Conservation (phyloP, 1,140 invertebrate genomes). For the Halyomorpha halys region DNA sequence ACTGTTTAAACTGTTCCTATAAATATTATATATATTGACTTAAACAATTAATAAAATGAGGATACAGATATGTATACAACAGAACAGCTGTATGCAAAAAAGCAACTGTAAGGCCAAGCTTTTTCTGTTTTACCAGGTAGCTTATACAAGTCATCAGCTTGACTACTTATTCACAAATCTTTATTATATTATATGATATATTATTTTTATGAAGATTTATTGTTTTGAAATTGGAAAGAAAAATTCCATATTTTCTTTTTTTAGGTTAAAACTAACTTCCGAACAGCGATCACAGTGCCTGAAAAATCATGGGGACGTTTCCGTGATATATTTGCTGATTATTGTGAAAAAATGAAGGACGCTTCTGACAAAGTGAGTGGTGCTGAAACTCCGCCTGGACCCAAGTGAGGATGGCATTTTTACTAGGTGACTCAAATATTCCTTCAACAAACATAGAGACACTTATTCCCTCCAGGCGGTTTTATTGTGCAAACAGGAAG, state of each 20-base stretch:
- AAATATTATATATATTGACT: too few relatives aligned
- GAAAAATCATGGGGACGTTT: constrained; percentile 95
- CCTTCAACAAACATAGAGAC: constrained; percentile 17
- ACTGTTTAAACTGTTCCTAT: too few relatives aligned
- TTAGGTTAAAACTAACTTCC: constrained; percentile 93
- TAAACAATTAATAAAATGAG: too few relatives aligned
- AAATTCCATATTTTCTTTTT: constrained; percentile 27
- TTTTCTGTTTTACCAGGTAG: too few relatives aligned
- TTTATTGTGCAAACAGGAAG: not conserved
- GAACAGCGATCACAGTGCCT: constrained; percentile 94
- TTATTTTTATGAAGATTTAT: too few relatives aligned
- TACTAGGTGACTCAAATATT: constrained; percentile 22
- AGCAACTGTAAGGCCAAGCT: too few relatives aligned
- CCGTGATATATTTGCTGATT: constrained; percentile 90
- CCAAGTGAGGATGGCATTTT: constrained; percentile 24
- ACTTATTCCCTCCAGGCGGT: constrained; percentile 4
- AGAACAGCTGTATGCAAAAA: too few relatives aligned
- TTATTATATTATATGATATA: too few relatives aligned
- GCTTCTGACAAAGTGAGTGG: constrained; percentile 32
- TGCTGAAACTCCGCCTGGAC: constrained; percentile 24
- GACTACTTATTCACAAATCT: too few relatives aligned
- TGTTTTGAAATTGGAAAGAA: not conserved
- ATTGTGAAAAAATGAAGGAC: constrained; percentile 85
- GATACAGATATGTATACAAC: too few relatives aligned
- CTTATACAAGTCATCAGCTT: too few relatives aligned